A percentile compares a stretch with the other conserved stretches of the same genome.
Conservation (phyloP, 1,140 invertebrate species). For the Phenacoccus solenopsis region DNA sequence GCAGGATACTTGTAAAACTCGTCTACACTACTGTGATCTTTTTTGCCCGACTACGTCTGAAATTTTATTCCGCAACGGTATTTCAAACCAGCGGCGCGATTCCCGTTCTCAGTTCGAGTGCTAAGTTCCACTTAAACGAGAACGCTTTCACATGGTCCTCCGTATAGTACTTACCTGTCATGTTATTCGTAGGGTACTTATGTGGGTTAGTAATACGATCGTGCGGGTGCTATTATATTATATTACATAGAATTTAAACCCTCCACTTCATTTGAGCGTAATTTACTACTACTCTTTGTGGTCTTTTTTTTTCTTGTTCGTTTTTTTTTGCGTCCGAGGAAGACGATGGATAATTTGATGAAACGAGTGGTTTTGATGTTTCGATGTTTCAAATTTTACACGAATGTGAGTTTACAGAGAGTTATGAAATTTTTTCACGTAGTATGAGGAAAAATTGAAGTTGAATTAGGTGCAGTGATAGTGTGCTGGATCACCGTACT, state of each 20-base stretch:
- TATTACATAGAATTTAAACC: background rate
- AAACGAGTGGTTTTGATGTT: background rate
- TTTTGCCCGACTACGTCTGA: background rate
- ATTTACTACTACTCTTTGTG: background rate
- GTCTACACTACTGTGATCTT: background rate
- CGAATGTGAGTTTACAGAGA: no score
- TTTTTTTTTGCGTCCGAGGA: no score
- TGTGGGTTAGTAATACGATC: constrained; percentile 1
- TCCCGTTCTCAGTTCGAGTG: background rate
- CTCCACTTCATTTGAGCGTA: background rate
- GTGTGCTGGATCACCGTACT: no score
- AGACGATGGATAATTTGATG: background rate
- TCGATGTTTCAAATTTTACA: background rate
- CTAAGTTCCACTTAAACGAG: background rate
- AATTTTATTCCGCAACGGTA: background rate
- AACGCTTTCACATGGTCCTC: background rate
- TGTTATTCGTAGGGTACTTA: background rate
- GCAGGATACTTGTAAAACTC: background rate
- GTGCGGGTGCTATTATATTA: background rate
- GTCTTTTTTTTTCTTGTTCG: background rate
- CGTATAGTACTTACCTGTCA: background rate
- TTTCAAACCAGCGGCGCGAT: background rate
- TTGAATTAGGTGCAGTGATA: no score
- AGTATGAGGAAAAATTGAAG: no score
- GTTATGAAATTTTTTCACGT: no score